A percentile compares a stretch with the other conserved stretches of the same genome.
phyloP scores from a whole-genome alignment of 2,888 invertebrate species.

The Emesis furor region DNA sequence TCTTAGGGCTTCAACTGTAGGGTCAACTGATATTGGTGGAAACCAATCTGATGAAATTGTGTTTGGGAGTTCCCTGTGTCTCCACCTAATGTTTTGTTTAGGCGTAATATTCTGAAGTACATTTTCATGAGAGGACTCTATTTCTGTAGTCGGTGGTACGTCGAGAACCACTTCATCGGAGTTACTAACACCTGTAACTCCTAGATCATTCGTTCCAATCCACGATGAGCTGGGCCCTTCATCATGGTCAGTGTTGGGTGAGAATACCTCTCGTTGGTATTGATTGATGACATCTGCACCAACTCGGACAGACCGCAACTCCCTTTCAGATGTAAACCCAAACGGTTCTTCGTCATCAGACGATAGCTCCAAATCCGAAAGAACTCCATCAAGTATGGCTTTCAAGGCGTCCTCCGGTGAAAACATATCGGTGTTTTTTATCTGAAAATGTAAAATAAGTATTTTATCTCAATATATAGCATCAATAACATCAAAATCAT shows the following conservation, averaged over 20 bases:
- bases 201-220: conserved; percentile 61
- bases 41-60: conserved; percentile 69
- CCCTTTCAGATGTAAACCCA: too few species aligned
- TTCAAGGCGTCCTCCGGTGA: conserved; percentile 49
- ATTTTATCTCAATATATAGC: conserved; percentile 41
- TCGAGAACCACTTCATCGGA: conserved; percentile 48
- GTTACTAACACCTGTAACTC: conserved; percentile 35
- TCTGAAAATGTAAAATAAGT: conserved; percentile 58
- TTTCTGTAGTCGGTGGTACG: conserved; percentile 56
- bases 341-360: too few species aligned
- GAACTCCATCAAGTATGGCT: too few species aligned
- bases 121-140: conserved; percentile 51
- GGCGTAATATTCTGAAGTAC: conserved; percentile 64
- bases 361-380: too few species aligned
- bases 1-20: conserved; percentile 66
- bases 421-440: conserved; percentile 58
- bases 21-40: conserved; percentile 70
- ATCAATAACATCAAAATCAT: conserved; percentile 40
- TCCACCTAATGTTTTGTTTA: conserved; percentile 70
- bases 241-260: conserved; percentile 64
- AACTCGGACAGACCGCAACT: too few species aligned
- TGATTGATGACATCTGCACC: conserved; percentile 9
- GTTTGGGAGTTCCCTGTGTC: conserved; percentile 65
- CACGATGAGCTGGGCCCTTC: conserved; percentile 63
- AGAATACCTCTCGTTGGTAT: conserved; percentile 62